Evolutionary conservation across 2,113 vertebrate species (phyloP), one percentile per base, ranked within the genome.

Genomic region (Fregata magnificens): DNA sequence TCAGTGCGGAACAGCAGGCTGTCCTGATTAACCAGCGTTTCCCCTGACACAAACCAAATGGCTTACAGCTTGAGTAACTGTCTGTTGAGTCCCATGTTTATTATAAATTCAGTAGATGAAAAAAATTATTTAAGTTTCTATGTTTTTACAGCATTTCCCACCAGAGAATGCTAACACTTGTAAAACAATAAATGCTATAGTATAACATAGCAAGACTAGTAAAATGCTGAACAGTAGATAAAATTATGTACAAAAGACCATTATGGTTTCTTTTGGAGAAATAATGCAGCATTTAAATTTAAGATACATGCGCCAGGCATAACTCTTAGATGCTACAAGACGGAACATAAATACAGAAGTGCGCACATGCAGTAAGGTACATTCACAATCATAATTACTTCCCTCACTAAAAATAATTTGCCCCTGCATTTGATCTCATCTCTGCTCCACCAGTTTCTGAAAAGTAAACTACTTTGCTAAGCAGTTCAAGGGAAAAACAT

Each of bases 11-110:
- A 78, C 81, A 94, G 91, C 93, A 96, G 91, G 78, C 95, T 96
- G 93, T 94, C 87, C 84, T 71, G 84, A 94, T 96, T 94, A 95
- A 72, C 91, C 89, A 85, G 67, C 0, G 0, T 87, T 96, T 95
- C 73, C 82, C 82, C 49, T 93, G 95, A 94, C 78, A 93, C 87
- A 97, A 96, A 94, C 87, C 92, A 96, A 96, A 96, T 96, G 89
- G 73, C 93, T 95, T 91, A 62, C 73, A 93, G 84, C 89, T 91
- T 90, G 66, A 90, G 81, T 49, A 85, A 82, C 91, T 96, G 89
- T 96, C 95, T 94, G 16, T 82, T 87, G 81, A 91, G 73, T 90
- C 90, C 92, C 78, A 70, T 86, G 92, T 94, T 96, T 81, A 62
- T 81, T 92, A 86, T 90, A 96, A 96, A 93, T 83, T 89, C 63